Evolutionary conservation across 2,113 vertebrate species (phyloP), one percentile per base, ranked within the genome.

Genomic region (Porphyrio hochstetteri): DNA sequence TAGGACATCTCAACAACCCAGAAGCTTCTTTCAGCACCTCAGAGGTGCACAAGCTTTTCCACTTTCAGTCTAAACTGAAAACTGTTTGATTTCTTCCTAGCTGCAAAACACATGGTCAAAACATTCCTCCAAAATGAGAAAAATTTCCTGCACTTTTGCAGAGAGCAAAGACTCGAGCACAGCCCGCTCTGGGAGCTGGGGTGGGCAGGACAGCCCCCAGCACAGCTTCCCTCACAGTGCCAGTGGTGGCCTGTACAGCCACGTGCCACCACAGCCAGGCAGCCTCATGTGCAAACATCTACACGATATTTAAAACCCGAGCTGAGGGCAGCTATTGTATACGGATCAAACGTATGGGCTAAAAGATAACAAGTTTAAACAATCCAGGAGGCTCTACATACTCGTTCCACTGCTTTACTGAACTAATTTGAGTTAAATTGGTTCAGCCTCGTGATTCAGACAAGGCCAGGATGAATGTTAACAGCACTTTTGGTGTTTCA

Each of bases 141-240:
- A 15, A 68, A 79, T 33, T 17, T 68, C 46, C 31, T 20, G 15
- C 21, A 16, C 0, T 1, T 44, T 8, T 83, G 52, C 20, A 10
- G 72, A 63, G 25, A 71, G 64, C 60, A 35, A 17, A 74, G 50
- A 27, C 29, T 18, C 8, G 48, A 42, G 69, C 1, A 2, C 40
- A 64, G 50, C 36, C 15, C 0, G 0, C 1, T 3, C 23, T 0
- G 2, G 84, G n/a, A 80, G 42, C 63, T 29, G 68, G 42, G 57
- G 12, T 16, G 42, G 68, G 18, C 63, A 67, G 44, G 17, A 44
- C 60, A 72, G 72, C 14, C 38, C 53, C 25, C 56, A 0, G 0
- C n/a, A 9, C 0, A 0, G 38, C 33, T 75, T 20, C 31, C 52
- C 36, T 50, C 4, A 10, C 0, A 1, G 0, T 5, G n/a, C 2